Evolutionary conservation across 2,797 vertebrate species (phyloP).

Genomic region (Sciurus vulgaris): DNA sequence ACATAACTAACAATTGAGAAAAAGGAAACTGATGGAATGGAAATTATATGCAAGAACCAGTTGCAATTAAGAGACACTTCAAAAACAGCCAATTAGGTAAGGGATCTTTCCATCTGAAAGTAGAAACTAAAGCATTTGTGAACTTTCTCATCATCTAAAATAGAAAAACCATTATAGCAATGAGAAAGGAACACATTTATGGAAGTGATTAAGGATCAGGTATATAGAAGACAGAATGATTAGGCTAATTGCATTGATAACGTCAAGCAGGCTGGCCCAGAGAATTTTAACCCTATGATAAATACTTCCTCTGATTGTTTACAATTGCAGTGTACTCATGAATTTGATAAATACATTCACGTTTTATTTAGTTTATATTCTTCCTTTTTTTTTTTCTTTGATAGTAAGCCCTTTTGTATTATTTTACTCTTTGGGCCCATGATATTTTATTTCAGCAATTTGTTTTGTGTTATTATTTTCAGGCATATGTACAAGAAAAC

Average conservation of each 20-base stretch:
- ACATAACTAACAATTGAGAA: constrained; percentile 56
- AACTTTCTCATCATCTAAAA: constrained; percentile 60
- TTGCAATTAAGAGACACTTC: constrained; percentile 58
- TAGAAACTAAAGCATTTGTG: constrained; percentile 59
- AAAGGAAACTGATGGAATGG: constrained; percentile 26
- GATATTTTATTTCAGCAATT: constrained; percentile 55
- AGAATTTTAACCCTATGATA: neutral
- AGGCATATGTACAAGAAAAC: constrained; percentile 54
- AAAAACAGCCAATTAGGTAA: constrained; percentile 45
- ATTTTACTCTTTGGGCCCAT: neutral
- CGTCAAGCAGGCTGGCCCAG: neutral
- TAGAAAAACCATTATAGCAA: constrained; percentile 53
- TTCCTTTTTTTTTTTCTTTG: neutral
- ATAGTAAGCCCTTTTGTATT: neutral
- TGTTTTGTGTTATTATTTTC: constrained; percentile 50
- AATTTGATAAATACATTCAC: neutral
- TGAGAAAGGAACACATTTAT: constrained; percentile 47
- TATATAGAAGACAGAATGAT: constrained; percentile 44
- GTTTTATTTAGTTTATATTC: neutral
- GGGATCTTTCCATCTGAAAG: constrained; percentile 43
- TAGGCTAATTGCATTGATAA: constrained; percentile 32
- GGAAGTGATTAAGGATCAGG: constrained; percentile 5
- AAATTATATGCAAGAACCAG: constrained; percentile 58
- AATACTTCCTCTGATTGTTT: neutral
- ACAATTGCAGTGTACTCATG: neutral